Conservation (phyloP, 1,140 invertebrate species). For the Chionoecetes opilio region DNA sequence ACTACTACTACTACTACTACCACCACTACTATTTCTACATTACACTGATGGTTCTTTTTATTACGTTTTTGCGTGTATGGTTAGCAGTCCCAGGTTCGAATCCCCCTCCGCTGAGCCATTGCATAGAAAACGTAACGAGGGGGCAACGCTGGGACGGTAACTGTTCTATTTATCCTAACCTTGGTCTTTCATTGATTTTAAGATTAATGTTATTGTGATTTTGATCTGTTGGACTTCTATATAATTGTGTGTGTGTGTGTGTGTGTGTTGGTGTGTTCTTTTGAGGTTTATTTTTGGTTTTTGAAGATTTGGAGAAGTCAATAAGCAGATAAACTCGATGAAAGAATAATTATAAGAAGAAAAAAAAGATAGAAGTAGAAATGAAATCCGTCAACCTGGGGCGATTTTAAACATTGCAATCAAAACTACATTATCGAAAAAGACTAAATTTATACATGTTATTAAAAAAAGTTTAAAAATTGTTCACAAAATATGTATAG, state of each 20-base stretch:
- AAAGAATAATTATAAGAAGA: neutral
- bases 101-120: constrained; percentile 75
- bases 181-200: neutral
- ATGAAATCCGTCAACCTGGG: neutral
- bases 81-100: constrained; percentile 61
- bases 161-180: neutral
- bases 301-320: neutral
- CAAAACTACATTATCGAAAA: too few species aligned
- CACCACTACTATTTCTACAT: too few species aligned
- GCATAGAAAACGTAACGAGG: constrained; percentile 71
- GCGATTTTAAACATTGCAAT: too few species aligned
- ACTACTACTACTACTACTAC: too few species aligned
- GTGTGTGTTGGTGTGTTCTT: neutral
- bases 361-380: neutral
- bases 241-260: neutral
- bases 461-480: too few species aligned
- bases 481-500: too few species aligned
- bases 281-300: neutral
- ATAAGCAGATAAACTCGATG: too few species aligned
- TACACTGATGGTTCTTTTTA: too few species aligned
- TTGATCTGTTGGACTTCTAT: neutral
- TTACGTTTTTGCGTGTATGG: neutral
- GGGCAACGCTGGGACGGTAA: constrained; percentile 71
- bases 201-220: neutral
- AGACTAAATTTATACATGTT: too few species aligned